Base-by-base conservation (phyloP, 2,888 invertebrate species). In the Psylliodes chrysocephalus region DNA sequence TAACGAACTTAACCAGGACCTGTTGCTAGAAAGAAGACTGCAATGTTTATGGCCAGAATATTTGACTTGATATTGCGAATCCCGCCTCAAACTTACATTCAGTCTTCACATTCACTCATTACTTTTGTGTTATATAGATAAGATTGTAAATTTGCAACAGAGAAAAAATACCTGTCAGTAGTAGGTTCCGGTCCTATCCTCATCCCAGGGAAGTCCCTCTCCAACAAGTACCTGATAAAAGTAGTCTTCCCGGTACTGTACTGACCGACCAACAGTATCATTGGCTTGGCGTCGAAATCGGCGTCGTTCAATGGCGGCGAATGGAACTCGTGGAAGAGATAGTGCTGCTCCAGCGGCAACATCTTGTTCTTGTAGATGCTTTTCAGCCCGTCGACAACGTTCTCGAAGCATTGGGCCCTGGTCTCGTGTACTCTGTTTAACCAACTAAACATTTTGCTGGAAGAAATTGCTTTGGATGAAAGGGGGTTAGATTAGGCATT, bases 101-200 rank as follows among this genome's bases (percentile, higher is more conserved):
- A n/a, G n/a, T n/a, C n/a, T n/a, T n/a, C n/a, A n/a, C n/a, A n/a
- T n/a, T n/a, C n/a, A n/a, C n/a, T n/a, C n/a, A n/a, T n/a, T n/a
- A n/a, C n/a, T n/a, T n/a, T n/a, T n/a, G n/a, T n/a, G n/a, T n/a
- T n/a, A n/a, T n/a, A n/a, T n/a, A n/a, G n/a, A n/a, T n/a, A n/a
- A n/a, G n/a, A n/a, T n/a, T n/a, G n/a, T n/a, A n/a, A n/a, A n/a
- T n/a, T n/a, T n/a, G n/a, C n/a, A n/a, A n/a, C n/a, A n/a, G n/a
- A n/a, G n/a, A n/a, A 28, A 15, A 28, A 57, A 10, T 17, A 66
- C 68, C 96, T 89, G 84, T 99, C 98, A 3, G 98, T 99, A 1
- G 98, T 99, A n/a, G 98, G 98, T 84, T 99, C 98, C 0, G 98
- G 98, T 0, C 98, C 98, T 76, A 99, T 98, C 62, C 98, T 88